Conservation (phyloP, 2,113 vertebrate genomes). For the Bufo gargarizans region DNA sequence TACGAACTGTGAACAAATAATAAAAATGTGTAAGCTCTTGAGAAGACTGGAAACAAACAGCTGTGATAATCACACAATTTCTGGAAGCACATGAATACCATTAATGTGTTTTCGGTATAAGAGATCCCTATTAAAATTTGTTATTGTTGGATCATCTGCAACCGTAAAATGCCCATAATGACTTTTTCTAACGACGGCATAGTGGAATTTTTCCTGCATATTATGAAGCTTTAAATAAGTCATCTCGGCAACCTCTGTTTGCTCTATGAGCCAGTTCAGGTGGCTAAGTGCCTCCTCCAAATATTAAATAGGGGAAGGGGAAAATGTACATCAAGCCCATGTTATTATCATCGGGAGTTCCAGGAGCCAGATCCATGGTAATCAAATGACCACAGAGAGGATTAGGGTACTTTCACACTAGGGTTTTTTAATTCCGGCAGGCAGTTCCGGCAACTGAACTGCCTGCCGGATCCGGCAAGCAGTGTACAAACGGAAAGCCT, state of each 20-base stretch:
- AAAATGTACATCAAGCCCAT: neutral
- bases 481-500: no score
- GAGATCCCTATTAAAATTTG: neutral
- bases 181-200: neutral
- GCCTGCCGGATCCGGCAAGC: no score
- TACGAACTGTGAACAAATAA: constrained; percentile 37
- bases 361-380: no score
- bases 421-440: no score
- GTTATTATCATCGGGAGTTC: neutral
- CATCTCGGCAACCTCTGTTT: neutral
- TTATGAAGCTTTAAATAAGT: neutral
- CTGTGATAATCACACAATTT: neutral
- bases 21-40: constrained; percentile 36
- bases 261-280: neutral
- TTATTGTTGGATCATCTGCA: neutral
- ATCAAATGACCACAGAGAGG: no score
- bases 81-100: neutral
- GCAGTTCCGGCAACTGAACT: no score
- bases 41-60: constrained; percentile 26
- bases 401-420: no score
- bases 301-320: neutral
- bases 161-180: neutral
- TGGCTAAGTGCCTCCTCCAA: neutral
- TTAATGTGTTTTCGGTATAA: neutral
- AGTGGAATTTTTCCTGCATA: neutral